phyloP scores from a whole-genome alignment of 2,888 invertebrate genomes.

The Nudaria mundana region DNA sequence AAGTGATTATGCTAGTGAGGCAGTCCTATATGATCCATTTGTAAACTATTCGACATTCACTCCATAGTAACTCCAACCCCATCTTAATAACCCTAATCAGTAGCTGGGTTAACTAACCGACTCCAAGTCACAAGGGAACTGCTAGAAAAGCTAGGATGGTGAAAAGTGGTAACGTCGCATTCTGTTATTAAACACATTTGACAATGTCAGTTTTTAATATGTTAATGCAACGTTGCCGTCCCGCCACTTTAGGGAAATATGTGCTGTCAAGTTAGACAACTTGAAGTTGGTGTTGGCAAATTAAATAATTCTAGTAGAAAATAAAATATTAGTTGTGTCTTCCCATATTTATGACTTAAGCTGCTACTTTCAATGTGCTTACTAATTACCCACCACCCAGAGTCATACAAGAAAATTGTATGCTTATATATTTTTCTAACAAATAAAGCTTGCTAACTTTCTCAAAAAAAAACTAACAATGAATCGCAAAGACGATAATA shows the following conservation, averaged over 20 bases:
- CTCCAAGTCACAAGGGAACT: constrained; percentile 6
- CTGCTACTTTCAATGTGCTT: no score
- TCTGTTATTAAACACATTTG: constrained; percentile 14
- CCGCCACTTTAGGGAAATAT: constrained; percentile 7
- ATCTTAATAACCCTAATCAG: constrained; percentile 2
- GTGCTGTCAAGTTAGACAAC: constrained; percentile 3
- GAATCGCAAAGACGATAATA: no score
- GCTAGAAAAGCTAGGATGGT: constrained; percentile 10
- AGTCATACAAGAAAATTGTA: no score
- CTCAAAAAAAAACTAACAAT: no score
- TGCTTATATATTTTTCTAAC: no score
- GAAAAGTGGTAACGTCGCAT: constrained; percentile 9
- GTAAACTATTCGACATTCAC: no score
- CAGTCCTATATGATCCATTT: no score
- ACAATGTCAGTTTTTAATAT: constrained; percentile 16
- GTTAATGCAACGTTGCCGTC: constrained; percentile 10
- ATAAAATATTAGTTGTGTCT: no score
- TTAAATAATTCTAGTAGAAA: constrained; percentile 3
- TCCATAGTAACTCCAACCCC: background rate
- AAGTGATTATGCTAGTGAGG: no score
- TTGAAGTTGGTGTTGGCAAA: constrained; percentile 1
- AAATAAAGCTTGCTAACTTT: no score
- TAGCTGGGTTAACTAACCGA: background rate
- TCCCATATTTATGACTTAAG: no score
- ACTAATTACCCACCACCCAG: no score